These are phyloP conservation scores for Muscicapa striata DNA, from an alignment of 2,797 vertebrate genomes.

Conservation along the genomic window DNA sequence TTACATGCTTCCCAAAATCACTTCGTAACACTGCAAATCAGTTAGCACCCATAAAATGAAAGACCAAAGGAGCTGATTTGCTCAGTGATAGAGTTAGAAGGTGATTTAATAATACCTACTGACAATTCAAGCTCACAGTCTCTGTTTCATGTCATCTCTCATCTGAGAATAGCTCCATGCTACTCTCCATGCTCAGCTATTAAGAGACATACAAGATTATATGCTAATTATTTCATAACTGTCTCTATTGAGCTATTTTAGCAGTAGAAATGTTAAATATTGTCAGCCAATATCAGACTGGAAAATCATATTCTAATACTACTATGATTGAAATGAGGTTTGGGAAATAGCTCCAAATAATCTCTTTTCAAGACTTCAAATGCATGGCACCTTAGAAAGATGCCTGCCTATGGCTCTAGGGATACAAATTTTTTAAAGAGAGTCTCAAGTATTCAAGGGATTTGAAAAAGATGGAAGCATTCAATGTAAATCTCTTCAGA, in stretches of 20 bases:
- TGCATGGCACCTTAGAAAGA: background rate
- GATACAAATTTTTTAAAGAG: background rate
- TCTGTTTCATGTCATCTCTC: background rate
- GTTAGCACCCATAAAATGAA: background rate
- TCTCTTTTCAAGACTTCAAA: background rate
- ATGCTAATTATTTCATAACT: background rate
- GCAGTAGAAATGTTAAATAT: background rate
- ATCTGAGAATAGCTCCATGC: background rate
- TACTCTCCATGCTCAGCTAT: background rate
- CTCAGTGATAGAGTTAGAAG: background rate
- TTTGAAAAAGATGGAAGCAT: background rate
- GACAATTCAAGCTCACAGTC: background rate
- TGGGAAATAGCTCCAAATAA: background rate
- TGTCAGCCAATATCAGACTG: background rate
- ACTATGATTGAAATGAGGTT: background rate
- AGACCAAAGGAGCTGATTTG: background rate
- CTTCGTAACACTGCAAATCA: background rate
- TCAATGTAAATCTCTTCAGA: background rate
- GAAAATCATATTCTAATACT: background rate
- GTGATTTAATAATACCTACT: background rate
- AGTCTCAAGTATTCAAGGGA: background rate
- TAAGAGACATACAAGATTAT: background rate
- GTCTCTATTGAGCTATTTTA: background rate
- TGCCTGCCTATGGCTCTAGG: background rate
- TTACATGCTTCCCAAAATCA: background rate